phyloP scores from a whole-genome alignment of 2,797 vertebrate species.

The Sciaenops ocellatus region DNA sequence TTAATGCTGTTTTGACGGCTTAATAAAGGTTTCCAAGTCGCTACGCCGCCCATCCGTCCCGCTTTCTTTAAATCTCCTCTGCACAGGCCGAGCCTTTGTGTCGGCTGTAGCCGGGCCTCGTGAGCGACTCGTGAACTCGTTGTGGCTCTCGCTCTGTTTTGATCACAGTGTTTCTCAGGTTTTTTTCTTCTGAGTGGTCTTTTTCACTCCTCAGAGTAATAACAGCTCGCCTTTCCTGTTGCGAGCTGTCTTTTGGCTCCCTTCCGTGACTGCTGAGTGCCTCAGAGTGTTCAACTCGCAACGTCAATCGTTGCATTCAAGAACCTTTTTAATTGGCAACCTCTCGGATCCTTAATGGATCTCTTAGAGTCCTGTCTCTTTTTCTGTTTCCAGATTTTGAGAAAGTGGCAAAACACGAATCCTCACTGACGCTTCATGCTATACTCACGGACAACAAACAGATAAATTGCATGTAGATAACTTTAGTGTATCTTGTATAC shows the following conservation, averaged over 20 bases:
- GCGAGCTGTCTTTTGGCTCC: constrained; percentile 64
- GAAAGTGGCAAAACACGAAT: not conserved
- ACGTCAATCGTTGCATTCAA: constrained; percentile 57
- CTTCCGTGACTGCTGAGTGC: constrained; percentile 65
- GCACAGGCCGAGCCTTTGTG: constrained; percentile 51
- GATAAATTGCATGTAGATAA: constrained; percentile 22
- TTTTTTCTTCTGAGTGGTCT: constrained; percentile 41
- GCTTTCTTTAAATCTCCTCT: constrained; percentile 49
- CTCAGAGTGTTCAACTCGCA: constrained; percentile 47
- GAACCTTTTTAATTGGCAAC: constrained; percentile 63
- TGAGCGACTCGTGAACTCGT: constrained; percentile 47
- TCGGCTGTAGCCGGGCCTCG: constrained; percentile 26
- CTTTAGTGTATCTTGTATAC: constrained; percentile 27
- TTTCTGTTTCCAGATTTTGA: not conserved
- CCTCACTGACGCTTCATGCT: not conserved
- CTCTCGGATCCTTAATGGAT: constrained; percentile 66
- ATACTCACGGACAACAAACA: not conserved
- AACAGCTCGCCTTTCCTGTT: constrained; percentile 62
- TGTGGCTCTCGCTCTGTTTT: constrained; percentile 39
- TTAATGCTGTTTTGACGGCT: constrained; percentile 59
- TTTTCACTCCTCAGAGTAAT: constrained; percentile 63
- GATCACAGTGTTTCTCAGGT: constrained; percentile 34
- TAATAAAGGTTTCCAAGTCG: constrained; percentile 60
- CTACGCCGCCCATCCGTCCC: constrained; percentile 49
- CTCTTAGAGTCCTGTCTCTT: constrained; percentile 46